Conservation (phyloP, 2,797 vertebrate genomes). For the Chaunax sp. region DNA sequence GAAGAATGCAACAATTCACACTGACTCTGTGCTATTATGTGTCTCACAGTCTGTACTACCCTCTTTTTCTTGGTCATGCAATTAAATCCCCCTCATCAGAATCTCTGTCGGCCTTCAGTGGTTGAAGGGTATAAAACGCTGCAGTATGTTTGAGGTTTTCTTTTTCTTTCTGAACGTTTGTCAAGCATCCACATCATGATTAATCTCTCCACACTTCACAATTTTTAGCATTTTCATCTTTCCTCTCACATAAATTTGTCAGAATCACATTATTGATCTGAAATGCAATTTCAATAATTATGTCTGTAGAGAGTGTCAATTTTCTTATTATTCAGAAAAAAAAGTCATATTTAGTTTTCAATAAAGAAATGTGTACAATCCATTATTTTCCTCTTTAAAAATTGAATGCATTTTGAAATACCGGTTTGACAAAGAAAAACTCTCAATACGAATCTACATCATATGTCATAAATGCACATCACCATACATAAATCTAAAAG, state of each 20-base stretch:
- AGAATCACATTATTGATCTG: constrained; percentile 28
- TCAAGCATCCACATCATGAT: constrained; percentile 2
- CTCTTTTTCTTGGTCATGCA: constrained; percentile 64
- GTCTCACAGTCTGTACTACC: constrained; percentile 69
- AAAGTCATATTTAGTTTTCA: constrained; percentile 75
- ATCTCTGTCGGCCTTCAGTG: constrained; percentile 41
- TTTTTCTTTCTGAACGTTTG: constrained; percentile 24
- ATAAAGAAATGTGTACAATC: constrained; percentile 73
- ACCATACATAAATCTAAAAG: not conserved
- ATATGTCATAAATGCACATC: not conserved
- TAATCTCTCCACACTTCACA: not conserved
- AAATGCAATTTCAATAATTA: constrained; percentile 29
- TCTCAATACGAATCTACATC: not conserved
- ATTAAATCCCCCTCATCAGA: constrained; percentile 71
- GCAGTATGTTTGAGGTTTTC: constrained; percentile 35
- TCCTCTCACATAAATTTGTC: constrained; percentile 28
- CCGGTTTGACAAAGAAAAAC: not conserved
- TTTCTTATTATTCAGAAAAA: constrained; percentile 58
- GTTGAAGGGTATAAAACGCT: constrained; percentile 43
- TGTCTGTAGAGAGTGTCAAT: constrained; percentile 50
- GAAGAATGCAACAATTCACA: constrained; percentile 56
- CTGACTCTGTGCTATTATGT: constrained; percentile 62
- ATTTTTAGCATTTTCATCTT: constrained; percentile 8
- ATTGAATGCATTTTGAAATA: constrained; percentile 3
- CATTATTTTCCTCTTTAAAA: constrained; percentile 37